Evolutionary conservation across 2,888 invertebrate genomes (phyloP), one percentile per base, ranked within the genome.

Genomic region (Drosophila barbarae): DNA sequence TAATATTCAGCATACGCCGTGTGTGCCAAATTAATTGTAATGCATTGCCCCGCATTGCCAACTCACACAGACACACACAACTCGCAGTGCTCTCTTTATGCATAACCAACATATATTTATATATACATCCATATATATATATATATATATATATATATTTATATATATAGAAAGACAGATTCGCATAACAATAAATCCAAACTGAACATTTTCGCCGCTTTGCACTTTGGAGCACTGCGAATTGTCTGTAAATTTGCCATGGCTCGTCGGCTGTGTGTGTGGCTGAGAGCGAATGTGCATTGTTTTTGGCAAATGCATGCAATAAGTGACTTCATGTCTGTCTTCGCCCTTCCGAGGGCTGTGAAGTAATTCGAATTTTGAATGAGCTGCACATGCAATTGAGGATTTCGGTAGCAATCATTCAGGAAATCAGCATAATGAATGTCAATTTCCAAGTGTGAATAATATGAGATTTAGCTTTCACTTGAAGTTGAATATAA

Each of bases 21-120:
- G 74, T 79, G 83, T 81, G 85, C 85, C 83, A 86, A 86, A 86
- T 86, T 81, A 84, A 79, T 75, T 81, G 76, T 67, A 58, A 77
- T 49, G 57, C 69, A 67, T 56, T 73, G 80, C 67, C 36, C 64
- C 63, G 81, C 75, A 68, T 34, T 81, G 75, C 72, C 82, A 50
- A 75, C 58, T 41, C 46, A 52, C 39, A 53, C 46, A 51, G 0
- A 21, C 23, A 23, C 23, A 23, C 23, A 23, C 23, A 23, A 23
- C 38, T 23, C 41, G 42, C 38, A 28, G 52, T 21, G 30, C 28
- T 35, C 5, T 23, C 26, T n/a, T 5, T 53, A n/a, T 52, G 54
- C 44, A 70, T 26, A 51, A 26, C 23, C 47, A 32, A 26, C 34
- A 50, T 56, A 35, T 39, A 42, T 13, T 26, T 38, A 54, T 50